These are phyloP conservation scores for Marisa cornuarietis DNA, from an alignment of 1,140 invertebrate species.

Conservation along the genomic window DNA sequence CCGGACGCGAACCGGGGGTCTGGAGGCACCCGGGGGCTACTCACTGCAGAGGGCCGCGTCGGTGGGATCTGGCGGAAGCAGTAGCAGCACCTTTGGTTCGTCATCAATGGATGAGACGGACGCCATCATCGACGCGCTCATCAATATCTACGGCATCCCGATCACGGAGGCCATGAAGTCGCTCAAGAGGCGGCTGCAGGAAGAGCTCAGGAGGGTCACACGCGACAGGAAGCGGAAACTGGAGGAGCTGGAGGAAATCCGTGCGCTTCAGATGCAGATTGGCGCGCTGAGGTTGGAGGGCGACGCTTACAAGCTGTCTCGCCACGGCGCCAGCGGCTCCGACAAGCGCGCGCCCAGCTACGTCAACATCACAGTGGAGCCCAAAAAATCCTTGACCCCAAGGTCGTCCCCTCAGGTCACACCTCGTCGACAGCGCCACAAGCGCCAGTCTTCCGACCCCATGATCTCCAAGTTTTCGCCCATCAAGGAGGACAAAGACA, in stretches of 20 bases:
- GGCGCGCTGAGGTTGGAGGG: constrained; percentile 59
- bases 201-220: constrained; percentile 69
- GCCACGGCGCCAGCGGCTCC: constrained; percentile 14
- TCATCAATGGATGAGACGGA: constrained; percentile 56
- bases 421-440: constrained; percentile 59
- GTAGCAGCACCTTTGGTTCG: neutral
- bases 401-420: constrained; percentile 62
- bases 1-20: neutral
- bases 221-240: constrained; percentile 64
- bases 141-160: constrained; percentile 62
- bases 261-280: constrained; percentile 58
- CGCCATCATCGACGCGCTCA: constrained; percentile 58
- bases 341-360: constrained; percentile 16
- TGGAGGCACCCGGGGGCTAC: constrained; percentile 1
- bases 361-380: constrained; percentile 23
- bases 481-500: constrained; percentile 70
- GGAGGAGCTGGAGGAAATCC: constrained; percentile 66
- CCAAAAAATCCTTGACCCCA: constrained; percentile 37
- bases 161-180: constrained; percentile 70
- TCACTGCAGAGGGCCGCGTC: constrained; percentile 32
- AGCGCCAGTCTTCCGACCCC: constrained; percentile 62
- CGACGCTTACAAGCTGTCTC: constrained; percentile 33
- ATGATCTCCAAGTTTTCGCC: constrained; percentile 69
- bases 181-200: constrained; percentile 70
- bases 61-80: constrained; percentile 15